phyloP scores from a whole-genome alignment of 2,797 vertebrate genomes.

The Emydoidea blandingii region DNA sequence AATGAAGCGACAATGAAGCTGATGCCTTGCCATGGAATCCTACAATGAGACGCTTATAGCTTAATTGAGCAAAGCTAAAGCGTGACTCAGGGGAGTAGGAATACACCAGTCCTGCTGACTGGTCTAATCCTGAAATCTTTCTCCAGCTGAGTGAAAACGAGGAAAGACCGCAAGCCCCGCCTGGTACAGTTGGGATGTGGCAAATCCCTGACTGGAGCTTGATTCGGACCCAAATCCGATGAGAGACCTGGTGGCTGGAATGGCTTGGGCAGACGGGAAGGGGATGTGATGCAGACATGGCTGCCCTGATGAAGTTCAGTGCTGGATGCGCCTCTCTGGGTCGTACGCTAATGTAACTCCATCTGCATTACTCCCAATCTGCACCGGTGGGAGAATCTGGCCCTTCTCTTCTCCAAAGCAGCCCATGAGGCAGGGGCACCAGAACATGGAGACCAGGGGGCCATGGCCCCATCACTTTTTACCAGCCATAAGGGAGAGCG shows the following conservation, averaged over 20 bases:
- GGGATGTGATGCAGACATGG: not conserved
- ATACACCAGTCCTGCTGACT: not conserved
- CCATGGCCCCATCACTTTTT: no score
- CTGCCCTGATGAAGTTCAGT: not conserved
- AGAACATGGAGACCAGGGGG: no score
- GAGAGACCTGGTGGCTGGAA: not conserved
- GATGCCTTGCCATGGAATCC: not conserved
- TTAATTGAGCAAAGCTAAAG: not conserved
- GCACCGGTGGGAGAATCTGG: not conserved
- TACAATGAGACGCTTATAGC: not conserved
- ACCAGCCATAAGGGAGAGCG: no score
- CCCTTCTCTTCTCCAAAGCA: not conserved
- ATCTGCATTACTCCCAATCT: not conserved
- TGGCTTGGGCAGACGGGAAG: not conserved
- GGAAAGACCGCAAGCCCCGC: accelerated
- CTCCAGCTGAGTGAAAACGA: not conserved
- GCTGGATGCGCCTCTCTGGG: not conserved
- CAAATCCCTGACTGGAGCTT: accelerated
- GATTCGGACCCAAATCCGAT: not conserved
- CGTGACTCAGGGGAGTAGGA: not conserved
- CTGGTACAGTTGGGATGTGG: not conserved
- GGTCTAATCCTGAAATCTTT: not conserved
- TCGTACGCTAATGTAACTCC: not conserved
- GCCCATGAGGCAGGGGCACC: not conserved
- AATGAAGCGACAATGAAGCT: slow-evolving; percentile 5